Evolutionary conservation across 2,113 vertebrate genomes (phyloP).

Genomic region (Petaurus breviceps): DNA sequence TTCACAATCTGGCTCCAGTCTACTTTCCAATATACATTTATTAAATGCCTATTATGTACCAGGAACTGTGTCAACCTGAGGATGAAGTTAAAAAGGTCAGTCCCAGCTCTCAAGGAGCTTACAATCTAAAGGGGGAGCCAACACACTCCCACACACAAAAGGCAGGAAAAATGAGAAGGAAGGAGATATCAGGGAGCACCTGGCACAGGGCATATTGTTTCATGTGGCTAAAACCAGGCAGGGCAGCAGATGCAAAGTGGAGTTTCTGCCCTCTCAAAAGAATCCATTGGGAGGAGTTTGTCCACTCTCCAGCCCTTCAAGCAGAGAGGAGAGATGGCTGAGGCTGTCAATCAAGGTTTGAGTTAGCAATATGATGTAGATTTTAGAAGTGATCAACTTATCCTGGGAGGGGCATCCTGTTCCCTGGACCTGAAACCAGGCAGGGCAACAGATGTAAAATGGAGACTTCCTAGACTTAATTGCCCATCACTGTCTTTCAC

Average conservation of each 20-base stretch:
- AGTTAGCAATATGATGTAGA: background rate
- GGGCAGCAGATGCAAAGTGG: background rate
- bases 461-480: background rate
- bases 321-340: background rate
- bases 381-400: background rate
- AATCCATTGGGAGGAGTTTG: background rate
- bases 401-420: background rate
- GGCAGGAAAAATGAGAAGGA: background rate
- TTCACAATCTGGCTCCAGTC: background rate
- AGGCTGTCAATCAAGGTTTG: background rate
- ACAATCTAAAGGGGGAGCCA: background rate
- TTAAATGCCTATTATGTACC: background rate
- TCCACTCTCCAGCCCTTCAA: background rate
- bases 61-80: background rate
- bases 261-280: no score
- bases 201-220: no score
- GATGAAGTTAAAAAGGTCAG: background rate
- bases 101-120: background rate
- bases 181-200: background rate
- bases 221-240: background rate
- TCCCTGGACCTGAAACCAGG: no score
- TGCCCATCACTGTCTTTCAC: background rate
- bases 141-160: background rate
- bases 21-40: background rate
- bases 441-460: background rate